These are phyloP conservation scores for Drosophila villosipedis DNA, from an alignment of 2,888 invertebrate genomes.

Conservation along the genomic window DNA sequence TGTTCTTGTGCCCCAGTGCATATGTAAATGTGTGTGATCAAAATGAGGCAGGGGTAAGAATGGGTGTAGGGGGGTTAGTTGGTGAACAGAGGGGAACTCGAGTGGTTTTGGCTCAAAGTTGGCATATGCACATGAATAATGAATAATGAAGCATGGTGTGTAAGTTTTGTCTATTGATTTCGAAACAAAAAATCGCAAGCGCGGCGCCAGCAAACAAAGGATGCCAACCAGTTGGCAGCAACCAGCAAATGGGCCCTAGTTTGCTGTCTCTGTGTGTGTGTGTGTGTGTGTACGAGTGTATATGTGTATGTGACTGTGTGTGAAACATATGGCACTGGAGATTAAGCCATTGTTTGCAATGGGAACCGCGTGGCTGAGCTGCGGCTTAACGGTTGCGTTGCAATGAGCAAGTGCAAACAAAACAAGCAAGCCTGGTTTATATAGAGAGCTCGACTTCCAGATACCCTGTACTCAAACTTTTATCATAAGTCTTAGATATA, in stretches of 20 bases:
- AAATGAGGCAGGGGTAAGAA: neutral
- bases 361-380: slow-evolving; percentile 65
- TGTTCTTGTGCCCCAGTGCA: neutral
- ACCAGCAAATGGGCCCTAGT: slow-evolving; percentile 38
- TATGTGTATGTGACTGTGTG: slow-evolving; percentile 3
- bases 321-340: slow-evolving; percentile 74
- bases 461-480: neutral
- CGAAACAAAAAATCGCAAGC: slow-evolving; percentile 56
- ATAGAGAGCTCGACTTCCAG: neutral
- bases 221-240: slow-evolving; percentile 16
- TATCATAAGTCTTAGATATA: neutral
- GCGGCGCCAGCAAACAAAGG: slow-evolving; percentile 46
- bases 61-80: too few species aligned
- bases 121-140: slow-evolving; percentile 73
- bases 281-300: slow-evolving; percentile 11
- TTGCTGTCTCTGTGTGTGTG: slow-evolving; percentile 17
- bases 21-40: slow-evolving; percentile 16
- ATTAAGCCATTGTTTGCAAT: slow-evolving; percentile 78
- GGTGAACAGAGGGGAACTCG: neutral
- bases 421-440: neutral
- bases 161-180: slow-evolving; percentile 72
- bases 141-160: slow-evolving; percentile 70
- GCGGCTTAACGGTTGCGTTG: slow-evolving; percentile 68
- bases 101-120: slow-evolving; percentile 53
- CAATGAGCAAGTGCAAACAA: slow-evolving; percentile 50